Conservation (phyloP, 2,113 vertebrate species). For the Oplegnathus fasciatus region DNA sequence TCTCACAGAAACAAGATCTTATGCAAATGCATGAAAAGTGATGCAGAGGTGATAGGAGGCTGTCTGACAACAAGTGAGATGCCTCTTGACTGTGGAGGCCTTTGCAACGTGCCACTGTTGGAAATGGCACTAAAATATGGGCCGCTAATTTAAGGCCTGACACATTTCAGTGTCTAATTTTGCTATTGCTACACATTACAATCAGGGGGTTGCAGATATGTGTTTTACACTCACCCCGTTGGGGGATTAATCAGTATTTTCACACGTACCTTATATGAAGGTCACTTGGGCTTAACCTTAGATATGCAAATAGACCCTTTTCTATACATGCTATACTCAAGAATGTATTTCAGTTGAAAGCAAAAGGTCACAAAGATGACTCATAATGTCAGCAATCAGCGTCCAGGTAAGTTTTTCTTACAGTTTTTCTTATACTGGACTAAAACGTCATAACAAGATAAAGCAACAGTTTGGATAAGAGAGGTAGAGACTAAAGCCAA, state of each 20-base stretch:
- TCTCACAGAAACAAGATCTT: slow-evolving; percentile 25
- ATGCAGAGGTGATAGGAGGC: slow-evolving; percentile 66
- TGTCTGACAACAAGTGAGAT: slow-evolving; percentile 81
- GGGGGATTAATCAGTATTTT: slow-evolving; percentile 75
- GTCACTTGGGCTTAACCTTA: slow-evolving; percentile 64
- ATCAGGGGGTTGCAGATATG: slow-evolving; percentile 67
- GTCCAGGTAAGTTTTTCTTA: not conserved
- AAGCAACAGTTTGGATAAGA: slow-evolving; percentile 35
- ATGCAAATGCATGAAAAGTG: slow-evolving; percentile 68
- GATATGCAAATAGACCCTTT: slow-evolving; percentile 55
- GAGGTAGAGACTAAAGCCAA: not conserved
- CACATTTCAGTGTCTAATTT: slow-evolving; percentile 76
- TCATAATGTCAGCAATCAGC: slow-evolving; percentile 17
- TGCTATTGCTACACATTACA: slow-evolving; percentile 75
- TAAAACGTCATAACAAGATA: slow-evolving; percentile 26
- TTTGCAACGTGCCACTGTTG: slow-evolving; percentile 67
- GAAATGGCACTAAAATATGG: slow-evolving; percentile 85
- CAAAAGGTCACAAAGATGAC: slow-evolving; percentile 55
- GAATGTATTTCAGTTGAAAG: slow-evolving; percentile 36
- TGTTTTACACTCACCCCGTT: slow-evolving; percentile 61
- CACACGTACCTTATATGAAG: slow-evolving; percentile 67
- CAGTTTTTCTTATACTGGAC: not conserved
- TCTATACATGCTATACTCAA: slow-evolving; percentile 15
- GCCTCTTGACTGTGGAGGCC: slow-evolving; percentile 69
- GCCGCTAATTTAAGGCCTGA: slow-evolving; percentile 84